These are phyloP conservation scores for Diaperis boleti DNA, from an alignment of 2,888 invertebrate genomes.

Conservation along the genomic window DNA sequence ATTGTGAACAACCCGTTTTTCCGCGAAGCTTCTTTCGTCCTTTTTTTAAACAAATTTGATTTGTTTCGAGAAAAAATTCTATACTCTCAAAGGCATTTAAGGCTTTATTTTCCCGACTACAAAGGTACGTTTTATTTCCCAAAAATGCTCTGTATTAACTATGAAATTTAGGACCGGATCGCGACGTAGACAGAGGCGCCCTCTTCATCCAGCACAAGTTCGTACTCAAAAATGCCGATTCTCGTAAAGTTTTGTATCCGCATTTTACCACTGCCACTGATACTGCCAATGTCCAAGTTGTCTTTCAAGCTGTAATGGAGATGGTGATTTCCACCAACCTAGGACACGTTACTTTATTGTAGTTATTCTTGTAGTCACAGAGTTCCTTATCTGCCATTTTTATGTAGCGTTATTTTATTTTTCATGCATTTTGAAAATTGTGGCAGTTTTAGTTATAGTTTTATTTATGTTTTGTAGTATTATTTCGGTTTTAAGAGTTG, in stretches of 20 bases:
- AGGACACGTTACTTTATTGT: conserved; percentile 70
- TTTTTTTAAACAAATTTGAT: conserved; percentile 76
- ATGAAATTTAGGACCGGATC: conserved; percentile 69
- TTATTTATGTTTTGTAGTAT: conserved; percentile 9
- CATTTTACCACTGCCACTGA: conserved; percentile 78
- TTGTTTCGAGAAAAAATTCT: conserved; percentile 75
- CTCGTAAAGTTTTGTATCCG: conserved; percentile 72
- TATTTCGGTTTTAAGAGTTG: not conserved
- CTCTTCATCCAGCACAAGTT: conserved; percentile 75
- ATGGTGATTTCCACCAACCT: conserved; percentile 75
- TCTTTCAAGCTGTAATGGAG: conserved; percentile 76
- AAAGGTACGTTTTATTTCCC: conserved; percentile 61
- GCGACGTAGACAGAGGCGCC: conserved; percentile 74
- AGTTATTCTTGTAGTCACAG: conserved; percentile 35
- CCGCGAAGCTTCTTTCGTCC: conserved; percentile 72
- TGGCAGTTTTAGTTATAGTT: conserved; percentile 19
- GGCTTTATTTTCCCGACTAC: conserved; percentile 73
- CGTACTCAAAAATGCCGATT: conserved; percentile 69
- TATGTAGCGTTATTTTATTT: conserved; percentile 9
- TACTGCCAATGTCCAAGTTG: conserved; percentile 75
- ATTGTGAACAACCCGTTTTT: conserved; percentile 77
- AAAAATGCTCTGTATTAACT: not conserved
- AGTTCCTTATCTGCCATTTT: conserved; percentile 40
- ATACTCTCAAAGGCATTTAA: conserved; percentile 72
- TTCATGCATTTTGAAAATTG: not conserved